A percentile compares a stretch with the other conserved stretches of the same genome.
Conservation (phyloP, 2,113 vertebrate genomes). For the Polypterus bichir region DNA sequence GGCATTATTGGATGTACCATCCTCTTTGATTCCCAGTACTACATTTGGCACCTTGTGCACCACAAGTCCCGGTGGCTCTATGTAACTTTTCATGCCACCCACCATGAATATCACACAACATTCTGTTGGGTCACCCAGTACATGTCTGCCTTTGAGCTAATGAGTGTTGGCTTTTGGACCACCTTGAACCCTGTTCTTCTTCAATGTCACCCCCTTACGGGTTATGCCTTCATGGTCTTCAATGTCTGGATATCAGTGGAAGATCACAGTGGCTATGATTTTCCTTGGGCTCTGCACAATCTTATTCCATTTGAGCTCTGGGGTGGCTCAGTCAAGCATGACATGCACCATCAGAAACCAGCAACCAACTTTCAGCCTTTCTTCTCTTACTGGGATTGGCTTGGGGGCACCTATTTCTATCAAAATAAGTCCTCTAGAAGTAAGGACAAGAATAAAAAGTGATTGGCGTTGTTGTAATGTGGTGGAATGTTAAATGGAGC, state of each 20-base stretch:
- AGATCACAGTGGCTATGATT: constrained; percentile 61
- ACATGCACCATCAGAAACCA: constrained; percentile 52
- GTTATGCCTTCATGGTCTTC: constrained; percentile 61
- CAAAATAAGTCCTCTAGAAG: too few relatives aligned
- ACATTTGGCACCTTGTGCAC: constrained; percentile 60
- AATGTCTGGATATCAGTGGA: constrained; percentile 58
- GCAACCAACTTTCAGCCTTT: constrained; percentile 56
- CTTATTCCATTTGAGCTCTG: constrained; percentile 58
- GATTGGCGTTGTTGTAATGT: too few relatives aligned
- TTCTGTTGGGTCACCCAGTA: constrained; percentile 62
- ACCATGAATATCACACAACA: constrained; percentile 56
- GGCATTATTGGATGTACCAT: constrained; percentile 55
- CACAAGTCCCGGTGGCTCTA: constrained; percentile 56
- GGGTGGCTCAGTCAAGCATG: constrained; percentile 52
- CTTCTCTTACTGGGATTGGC: constrained; percentile 63
- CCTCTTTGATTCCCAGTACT: constrained; percentile 66
- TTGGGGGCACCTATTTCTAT: constrained; percentile 37
- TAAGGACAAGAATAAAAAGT: too few relatives aligned
- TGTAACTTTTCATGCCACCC: constrained; percentile 56
- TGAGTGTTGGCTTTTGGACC: constrained; percentile 57
- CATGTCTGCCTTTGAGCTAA: constrained; percentile 58
- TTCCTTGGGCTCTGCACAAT: constrained; percentile 55
- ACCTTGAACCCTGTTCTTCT: constrained; percentile 54
- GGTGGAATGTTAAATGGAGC: too few relatives aligned
- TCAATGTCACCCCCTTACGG: constrained; percentile 55